Evolutionary conservation across 2,113 vertebrate genomes (phyloP), one percentile per base, ranked within the genome.

Genomic region (Dicrurus megarhynchus): DNA sequence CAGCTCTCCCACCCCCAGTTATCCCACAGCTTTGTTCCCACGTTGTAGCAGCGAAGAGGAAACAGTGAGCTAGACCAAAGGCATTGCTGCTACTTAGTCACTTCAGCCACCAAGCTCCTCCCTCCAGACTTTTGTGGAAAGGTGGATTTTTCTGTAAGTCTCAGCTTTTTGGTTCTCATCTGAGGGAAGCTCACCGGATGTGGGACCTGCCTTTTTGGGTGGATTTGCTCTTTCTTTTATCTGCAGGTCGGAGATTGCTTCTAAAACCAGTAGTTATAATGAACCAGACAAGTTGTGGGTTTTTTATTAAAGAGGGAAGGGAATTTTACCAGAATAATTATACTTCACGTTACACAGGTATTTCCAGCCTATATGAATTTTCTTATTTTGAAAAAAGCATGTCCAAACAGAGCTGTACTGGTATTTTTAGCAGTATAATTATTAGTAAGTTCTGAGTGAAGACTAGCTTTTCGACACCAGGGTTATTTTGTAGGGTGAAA

Each of bases 1-100:
- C 83, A 60, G 80, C n/a, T 81, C 90, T 88, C 79, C 95, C 95
- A 97, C 96, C 95, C 95, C 95, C 95, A 95, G 90, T 71, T 97
- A 95, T 97, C 95, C 96, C 96, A 97, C 93, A 97, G 56, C 71
- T 88, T 94, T 3, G 2, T 96, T 96, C 95, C 95, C 93, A 96
- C 85, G 7, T 93, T 77, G 68, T 23, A 86, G 55, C 67, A 92
- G 75, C 1, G 0, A 46, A 81, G 39, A 91, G 90, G 87, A 96
- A 96, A 77, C 75, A 50, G 70, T 94, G 84, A 95, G 71, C 84
- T 91, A 70, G 59, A 90, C 87, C 83, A 90, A 92, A 93, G 79
- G 56, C 85, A 84, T 59, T 60, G 85, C 77, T 91, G 74, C 44
- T 73, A 61, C 67, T 96, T 94, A 93, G 78, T 93, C 90, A 92